Percentiles rank a stretch among this genome's conserved stretches.
These are phyloP conservation scores for Lathronympha strigana DNA, from an alignment of 2,888 invertebrate genomes.

Conservation along the genomic window DNA sequence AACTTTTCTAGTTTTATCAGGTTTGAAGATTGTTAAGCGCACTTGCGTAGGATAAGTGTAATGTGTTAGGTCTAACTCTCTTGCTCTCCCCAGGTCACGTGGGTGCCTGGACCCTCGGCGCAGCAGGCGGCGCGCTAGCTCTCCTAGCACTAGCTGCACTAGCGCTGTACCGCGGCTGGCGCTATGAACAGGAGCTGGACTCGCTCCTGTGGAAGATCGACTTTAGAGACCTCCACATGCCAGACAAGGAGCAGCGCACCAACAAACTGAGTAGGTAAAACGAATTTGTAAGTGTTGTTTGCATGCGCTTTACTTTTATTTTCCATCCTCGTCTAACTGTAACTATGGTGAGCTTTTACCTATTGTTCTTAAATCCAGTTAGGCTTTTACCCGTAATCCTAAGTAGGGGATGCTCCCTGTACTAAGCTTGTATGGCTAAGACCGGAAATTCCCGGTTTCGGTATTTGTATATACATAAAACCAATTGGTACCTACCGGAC, in stretches of 20 bases:
- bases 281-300: conserved; percentile 74
- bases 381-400: too few species aligned
- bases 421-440: too few species aligned
- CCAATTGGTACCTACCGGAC: too few species aligned
- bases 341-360: neutral
- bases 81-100: conserved; percentile 87
- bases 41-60: too few species aligned
- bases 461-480: too few species aligned
- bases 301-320: conserved; percentile 54
- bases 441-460: too few species aligned
- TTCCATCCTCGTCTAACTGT: neutral
- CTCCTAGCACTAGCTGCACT: conserved; percentile 89
- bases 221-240: conserved; percentile 92
- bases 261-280: conserved; percentile 84
- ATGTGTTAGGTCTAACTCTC: too few species aligned
- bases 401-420: too few species aligned
- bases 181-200: conserved; percentile 96
- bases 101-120: conserved; percentile 91
- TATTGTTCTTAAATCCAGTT: too few species aligned
- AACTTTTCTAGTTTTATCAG: too few species aligned
- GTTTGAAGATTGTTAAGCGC: too few species aligned
- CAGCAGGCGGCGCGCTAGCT: conserved; percentile 90
- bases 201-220: conserved; percentile 97
- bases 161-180: conserved; percentile 94
- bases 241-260: conserved; percentile 75